phyloP scores from a whole-genome alignment of 2,888 invertebrate species.

The Pachydiplax longipennis region DNA sequence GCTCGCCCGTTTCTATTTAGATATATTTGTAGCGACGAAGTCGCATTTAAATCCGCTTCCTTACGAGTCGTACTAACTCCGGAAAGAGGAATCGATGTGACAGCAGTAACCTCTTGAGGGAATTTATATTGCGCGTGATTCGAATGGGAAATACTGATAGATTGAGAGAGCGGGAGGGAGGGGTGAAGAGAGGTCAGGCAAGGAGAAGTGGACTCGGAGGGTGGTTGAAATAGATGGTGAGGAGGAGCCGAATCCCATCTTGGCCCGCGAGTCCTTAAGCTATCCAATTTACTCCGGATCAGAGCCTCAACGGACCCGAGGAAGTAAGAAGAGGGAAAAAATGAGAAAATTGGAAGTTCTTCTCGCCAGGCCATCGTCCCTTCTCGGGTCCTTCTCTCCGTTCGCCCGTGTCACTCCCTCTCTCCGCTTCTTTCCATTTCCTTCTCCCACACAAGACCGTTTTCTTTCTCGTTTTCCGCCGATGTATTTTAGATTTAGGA shows the following conservation, averaged over 20 bases:
- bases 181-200: neutral
- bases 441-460: too few species aligned
- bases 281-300: constrained; percentile 42
- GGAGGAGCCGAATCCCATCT: constrained; percentile 16
- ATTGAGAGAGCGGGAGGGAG: neutral
- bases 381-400: neutral
- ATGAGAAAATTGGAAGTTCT: constrained; percentile 19
- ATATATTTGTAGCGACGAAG: neutral
- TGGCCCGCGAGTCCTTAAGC: constrained; percentile 38
- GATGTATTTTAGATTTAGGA: too few species aligned
- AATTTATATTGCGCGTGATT: neutral
- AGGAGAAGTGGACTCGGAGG: neutral
- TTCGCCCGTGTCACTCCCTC: neutral
- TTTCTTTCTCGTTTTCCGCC: too few species aligned
- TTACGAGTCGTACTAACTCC: neutral
- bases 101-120: neutral
- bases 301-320: constrained; percentile 23
- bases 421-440: neutral
- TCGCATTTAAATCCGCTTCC: neutral
- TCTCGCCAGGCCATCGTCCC: constrained; percentile 39
- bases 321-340: neutral
- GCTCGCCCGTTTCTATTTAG: neutral
- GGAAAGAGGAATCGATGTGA: neutral
- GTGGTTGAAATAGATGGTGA: neutral
- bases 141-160: neutral